Conservation (phyloP, 1,140 invertebrate species). For the Apolygus lucorum region DNA sequence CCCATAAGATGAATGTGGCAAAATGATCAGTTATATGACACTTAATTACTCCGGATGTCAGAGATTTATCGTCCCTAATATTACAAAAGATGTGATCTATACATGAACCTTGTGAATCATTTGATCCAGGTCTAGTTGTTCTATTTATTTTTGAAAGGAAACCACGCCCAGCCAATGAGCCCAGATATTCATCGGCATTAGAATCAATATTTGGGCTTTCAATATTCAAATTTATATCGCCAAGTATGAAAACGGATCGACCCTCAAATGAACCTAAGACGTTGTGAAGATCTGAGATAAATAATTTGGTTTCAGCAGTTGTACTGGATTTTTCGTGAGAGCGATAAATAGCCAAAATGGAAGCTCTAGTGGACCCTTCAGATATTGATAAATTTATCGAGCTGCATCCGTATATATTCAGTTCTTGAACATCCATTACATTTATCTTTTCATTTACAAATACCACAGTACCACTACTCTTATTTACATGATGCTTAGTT, state of each 20-base stretch:
- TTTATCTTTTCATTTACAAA: neutral
- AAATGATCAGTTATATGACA: neutral
- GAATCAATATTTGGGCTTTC: neutral
- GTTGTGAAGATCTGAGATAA: neutral
- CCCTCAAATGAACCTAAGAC: neutral
- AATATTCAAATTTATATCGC: neutral
- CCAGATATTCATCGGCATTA: neutral
- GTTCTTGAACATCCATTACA: neutral
- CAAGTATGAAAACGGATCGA: neutral
- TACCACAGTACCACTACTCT: neutral
- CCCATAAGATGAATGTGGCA: neutral
- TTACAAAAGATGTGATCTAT: neutral
- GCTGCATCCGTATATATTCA: neutral
- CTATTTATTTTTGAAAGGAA: neutral
- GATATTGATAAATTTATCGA: neutral
- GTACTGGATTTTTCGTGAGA: neutral
- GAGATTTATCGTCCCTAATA: neutral
- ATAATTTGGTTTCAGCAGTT: neutral
- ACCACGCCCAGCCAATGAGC: neutral
- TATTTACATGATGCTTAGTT: neutral
- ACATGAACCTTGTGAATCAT: neutral
- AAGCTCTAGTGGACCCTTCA: neutral
- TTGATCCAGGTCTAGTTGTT: neutral
- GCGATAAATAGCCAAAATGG: neutral
- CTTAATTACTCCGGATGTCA: neutral